Evolutionary conservation across 2,113 vertebrate species (phyloP), one percentile per base, ranked within the genome.

Genomic region (Apteryx owenii): DNA sequence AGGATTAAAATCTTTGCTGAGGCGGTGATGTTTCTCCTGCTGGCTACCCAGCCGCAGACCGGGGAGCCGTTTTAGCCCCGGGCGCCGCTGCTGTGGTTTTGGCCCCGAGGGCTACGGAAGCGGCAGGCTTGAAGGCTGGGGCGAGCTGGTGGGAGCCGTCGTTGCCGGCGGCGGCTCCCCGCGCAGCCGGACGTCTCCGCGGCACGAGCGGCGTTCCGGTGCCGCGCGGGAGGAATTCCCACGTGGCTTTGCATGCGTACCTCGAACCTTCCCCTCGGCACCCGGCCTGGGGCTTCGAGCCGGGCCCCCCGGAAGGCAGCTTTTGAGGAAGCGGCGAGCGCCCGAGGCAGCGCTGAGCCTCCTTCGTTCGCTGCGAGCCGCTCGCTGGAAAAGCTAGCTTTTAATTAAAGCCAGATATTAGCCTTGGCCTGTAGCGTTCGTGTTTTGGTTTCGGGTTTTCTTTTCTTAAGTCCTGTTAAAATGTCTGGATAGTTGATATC

Each of bases 381-480:
- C 75, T 73, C 2, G 4, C 84, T 96, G 90, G 62, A 89, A 95
- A 51, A 56, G n/a, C 40, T 44, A 40, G 14, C 70, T 85, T 87
- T 46, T 91, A 88, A 94, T 97, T 89, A 89, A 96, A 94, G 54
- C 60, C 93, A 95, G 84, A 88, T 87, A 91, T 77, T 95, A 71
- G 50, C 85, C 72, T 85, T 95, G 96, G 94, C 79, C 82, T 78
- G 69, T 70, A 40, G 79, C 48, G 29, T 84, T 81, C 38, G 17
- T 44, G 61, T 91, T 96, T 89, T 85, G 84, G 70, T 79, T 96
- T 82, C 66, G 53, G 61, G 65, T 56, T 94, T 94, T 85, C 61
- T 84, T 76, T 79, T 84, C 58, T 23, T 56, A 60, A 73, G 33
- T 91, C 65, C 44, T 46, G 81, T 79, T 82, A 72, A 87, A 68